Conservation (phyloP, 2,888 invertebrate genomes). For the Drosophila histrio region DNA sequence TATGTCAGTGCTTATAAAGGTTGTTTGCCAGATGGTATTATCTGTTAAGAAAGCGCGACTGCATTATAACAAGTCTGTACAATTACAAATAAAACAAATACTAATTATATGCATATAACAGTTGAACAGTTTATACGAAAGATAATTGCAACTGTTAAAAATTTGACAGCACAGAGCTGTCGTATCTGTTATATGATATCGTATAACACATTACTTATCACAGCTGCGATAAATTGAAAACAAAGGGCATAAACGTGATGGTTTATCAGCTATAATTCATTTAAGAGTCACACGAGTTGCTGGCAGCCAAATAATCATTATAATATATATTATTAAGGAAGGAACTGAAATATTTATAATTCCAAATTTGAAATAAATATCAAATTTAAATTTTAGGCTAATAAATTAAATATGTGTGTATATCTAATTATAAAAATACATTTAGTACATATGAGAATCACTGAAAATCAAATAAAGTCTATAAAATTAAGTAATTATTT, state of each 20-base stretch:
- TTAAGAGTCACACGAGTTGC: too few species aligned
- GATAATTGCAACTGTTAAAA: neutral
- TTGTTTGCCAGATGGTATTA: neutral
- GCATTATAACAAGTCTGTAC: neutral
- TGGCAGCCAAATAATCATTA: neutral
- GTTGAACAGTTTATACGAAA: neutral
- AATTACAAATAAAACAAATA: too few species aligned
- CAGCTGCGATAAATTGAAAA: neutral
- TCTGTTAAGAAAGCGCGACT: neutral
- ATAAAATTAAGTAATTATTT: neutral
- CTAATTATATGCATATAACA: too few species aligned
- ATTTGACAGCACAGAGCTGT: neutral
- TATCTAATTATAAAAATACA: neutral
- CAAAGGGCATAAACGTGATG: too few species aligned
- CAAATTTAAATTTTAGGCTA: neutral
- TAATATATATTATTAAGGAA: neutral
- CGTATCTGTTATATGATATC: neutral
- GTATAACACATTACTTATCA: neutral
- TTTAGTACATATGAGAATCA: neutral
- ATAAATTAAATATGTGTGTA: neutral
- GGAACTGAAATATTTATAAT: neutral
- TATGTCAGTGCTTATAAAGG: too few species aligned
- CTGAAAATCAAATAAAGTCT: neutral
- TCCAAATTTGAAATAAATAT: neutral
- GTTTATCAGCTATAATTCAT: neutral